Evolutionary conservation across 2,888 invertebrate species (phyloP).

Genomic region (Icerya purchasi): DNA sequence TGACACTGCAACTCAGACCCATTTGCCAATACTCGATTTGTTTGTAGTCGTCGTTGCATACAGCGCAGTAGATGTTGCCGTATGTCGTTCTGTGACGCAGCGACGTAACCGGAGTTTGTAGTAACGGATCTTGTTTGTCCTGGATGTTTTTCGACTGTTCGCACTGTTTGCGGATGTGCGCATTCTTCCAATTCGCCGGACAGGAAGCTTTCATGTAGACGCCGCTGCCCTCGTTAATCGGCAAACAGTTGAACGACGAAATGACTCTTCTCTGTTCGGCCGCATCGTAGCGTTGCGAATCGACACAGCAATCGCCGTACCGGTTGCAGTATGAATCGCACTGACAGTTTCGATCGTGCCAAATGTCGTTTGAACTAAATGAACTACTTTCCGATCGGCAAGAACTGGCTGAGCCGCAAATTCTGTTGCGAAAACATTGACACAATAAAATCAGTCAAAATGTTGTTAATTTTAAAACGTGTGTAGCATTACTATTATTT

Average conservation of each 20-base stretch:
- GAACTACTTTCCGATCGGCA: no score
- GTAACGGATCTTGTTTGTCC: slow-evolving; percentile 15
- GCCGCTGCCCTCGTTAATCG: slow-evolving; percentile 24
- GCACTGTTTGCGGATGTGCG: slow-evolving; percentile 18
- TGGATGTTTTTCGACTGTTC: slow-evolving; percentile 20
- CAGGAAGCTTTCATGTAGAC: slow-evolving; percentile 27
- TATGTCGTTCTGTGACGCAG: slow-evolving; percentile 20
- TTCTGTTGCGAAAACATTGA: neutral
- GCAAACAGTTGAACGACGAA: slow-evolving; percentile 24
- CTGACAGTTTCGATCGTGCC: slow-evolving; percentile 24
- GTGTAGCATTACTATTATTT: no score
- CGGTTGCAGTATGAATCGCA: slow-evolving; percentile 27
- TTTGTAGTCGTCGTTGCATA: slow-evolving; percentile 25
- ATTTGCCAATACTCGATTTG: slow-evolving; percentile 20
- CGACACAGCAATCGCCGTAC: slow-evolving; percentile 29
- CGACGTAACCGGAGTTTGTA: slow-evolving; percentile 21
- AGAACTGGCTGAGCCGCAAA: neutral
- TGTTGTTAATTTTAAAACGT: no score
- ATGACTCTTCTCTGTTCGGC: slow-evolving; percentile 21
- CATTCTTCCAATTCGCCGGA: slow-evolving; percentile 24
- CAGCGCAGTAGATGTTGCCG: slow-evolving; percentile 26
- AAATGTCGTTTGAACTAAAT: no score
- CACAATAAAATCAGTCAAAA: no score
- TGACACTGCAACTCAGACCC: neutral
- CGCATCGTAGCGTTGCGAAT: slow-evolving; percentile 22